Evolutionary conservation across 1,140 invertebrate genomes (phyloP).

Genomic region (Hormaphis cornu): DNA sequence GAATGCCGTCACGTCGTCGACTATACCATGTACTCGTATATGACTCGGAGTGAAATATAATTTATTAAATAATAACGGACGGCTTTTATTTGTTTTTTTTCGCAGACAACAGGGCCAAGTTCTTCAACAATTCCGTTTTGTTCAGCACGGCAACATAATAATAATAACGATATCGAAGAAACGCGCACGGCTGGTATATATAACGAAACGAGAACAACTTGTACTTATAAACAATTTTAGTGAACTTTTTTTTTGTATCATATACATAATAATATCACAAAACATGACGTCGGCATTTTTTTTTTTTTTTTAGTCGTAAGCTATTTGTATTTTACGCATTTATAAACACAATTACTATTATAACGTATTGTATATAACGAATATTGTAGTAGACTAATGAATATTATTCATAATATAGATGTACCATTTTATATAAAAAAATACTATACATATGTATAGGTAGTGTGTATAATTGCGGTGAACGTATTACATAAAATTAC

Average conservation of each 20-base stretch:
- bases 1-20: not conserved
- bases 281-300: not conserved
- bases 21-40: no score
- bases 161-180: not conserved
- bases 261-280: not conserved
- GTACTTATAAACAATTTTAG: constrained; percentile 23
- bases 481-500: no score
- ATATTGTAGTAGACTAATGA: not conserved
- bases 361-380: not conserved
- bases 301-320: not conserved
- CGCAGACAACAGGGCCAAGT: constrained; percentile 15
- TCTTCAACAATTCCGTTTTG: constrained; percentile 27
- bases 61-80: not conserved
- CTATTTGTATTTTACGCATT: not conserved
- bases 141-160: constrained; percentile 30
- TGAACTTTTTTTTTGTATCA: constrained; percentile 20
- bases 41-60: not conserved
- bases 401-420: not conserved
- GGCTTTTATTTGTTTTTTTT: not conserved
- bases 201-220: not conserved
- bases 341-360: not conserved
- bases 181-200: not conserved
- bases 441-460: no score
- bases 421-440: not conserved
- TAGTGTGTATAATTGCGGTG: no score